Percentiles rank a stretch among this genome's conserved stretches.
Conservation (phyloP, 2,797 vertebrate species). For the Euphonia xanthogaster region DNA sequence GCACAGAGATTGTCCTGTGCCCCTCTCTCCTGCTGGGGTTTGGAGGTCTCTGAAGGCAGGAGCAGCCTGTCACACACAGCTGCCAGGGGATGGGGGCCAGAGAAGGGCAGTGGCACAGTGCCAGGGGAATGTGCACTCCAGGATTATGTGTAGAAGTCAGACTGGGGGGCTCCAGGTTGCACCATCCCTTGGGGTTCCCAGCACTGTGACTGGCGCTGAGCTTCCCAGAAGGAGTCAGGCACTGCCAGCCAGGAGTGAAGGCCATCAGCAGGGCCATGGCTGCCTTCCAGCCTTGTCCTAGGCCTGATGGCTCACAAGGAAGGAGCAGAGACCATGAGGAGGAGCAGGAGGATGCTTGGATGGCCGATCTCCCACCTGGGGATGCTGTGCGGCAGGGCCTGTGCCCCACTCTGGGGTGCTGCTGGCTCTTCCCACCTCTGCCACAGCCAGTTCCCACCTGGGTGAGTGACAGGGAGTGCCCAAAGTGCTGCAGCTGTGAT, state of each 20-base stretch:
- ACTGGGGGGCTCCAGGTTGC: background rate
- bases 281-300: background rate
- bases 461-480: background rate
- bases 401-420: background rate
- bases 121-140: background rate
- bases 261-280: background rate
- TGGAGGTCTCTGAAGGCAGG: background rate
- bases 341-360: background rate
- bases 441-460: background rate
- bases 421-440: background rate
- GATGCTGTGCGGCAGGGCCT: background rate
- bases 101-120: background rate
- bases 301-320: background rate
- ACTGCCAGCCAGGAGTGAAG: background rate
- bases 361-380: rapidly evolving
- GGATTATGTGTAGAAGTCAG: background rate
- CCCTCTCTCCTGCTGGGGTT: background rate
- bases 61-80: background rate
- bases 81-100: background rate
- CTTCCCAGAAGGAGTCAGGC: background rate
- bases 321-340: background rate
- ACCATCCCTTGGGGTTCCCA: background rate
- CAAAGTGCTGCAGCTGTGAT: background rate
- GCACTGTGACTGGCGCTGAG: background rate
- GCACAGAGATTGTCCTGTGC: background rate